A percentile compares a stretch with the other conserved stretches of the same genome.
Conservation (phyloP, 1,140 invertebrate species). For the Araneus ventricosus region DNA sequence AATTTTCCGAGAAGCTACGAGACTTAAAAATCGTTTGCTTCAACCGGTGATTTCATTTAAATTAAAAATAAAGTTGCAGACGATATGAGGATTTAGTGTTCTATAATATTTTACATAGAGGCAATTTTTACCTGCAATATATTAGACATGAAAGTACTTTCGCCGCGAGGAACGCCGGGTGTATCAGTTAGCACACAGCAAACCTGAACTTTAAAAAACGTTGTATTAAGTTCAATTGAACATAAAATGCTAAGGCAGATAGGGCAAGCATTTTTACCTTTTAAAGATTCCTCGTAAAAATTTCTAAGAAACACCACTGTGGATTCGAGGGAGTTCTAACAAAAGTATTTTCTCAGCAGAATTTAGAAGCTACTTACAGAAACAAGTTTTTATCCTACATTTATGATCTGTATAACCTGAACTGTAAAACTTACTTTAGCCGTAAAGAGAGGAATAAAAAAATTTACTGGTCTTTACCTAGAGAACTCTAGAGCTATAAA, state of each 20-base stretch:
- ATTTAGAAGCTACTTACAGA: conserved; percentile 1
- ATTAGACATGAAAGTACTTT: too few relatives aligned
- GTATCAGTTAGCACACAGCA: too few relatives aligned
- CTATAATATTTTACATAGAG: too few relatives aligned
- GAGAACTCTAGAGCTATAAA: not conserved
- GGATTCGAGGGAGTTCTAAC: not conserved
- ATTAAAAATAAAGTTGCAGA: too few relatives aligned
- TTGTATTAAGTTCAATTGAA: not conserved
- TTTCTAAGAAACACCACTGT: not conserved
- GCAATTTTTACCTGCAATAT: too few relatives aligned
- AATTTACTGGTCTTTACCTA: conserved; percentile 30
- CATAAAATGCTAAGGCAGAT: not conserved
- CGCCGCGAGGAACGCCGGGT: too few relatives aligned
- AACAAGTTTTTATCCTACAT: conserved; percentile 1
- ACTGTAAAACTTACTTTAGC: not conserved
- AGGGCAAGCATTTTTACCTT: not conserved
- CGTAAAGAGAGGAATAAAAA: conserved; percentile 3
- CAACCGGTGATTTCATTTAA: too few relatives aligned
- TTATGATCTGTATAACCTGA: conserved; percentile 23
- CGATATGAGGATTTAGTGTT: too few relatives aligned
- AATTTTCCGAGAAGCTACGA: too few relatives aligned
- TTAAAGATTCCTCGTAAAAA: conserved; percentile 10
- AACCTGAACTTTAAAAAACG: too few relatives aligned
- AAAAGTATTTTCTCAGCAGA: not conserved
- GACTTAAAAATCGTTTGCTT: too few relatives aligned